Conservation (phyloP, 2,888 invertebrate species). For the Panorpa germanica region DNA sequence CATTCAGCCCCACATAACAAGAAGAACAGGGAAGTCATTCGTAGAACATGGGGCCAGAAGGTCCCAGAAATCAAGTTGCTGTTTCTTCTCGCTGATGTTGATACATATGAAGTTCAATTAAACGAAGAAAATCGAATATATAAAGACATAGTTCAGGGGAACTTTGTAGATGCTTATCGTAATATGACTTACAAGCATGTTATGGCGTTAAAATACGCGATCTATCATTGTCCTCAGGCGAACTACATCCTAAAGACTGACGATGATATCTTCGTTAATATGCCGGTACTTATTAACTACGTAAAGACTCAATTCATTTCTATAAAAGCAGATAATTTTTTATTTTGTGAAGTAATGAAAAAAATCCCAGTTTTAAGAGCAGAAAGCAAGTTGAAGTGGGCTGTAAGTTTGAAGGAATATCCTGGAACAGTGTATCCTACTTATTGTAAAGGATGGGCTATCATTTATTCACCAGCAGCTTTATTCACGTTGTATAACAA, state of each 20-base stretch:
- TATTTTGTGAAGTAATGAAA: constrained; percentile 26
- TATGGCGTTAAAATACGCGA: constrained; percentile 62
- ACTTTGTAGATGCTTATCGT: constrained; percentile 54
- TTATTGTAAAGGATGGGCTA: constrained; percentile 38
- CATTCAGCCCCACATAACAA: constrained; percentile 48
- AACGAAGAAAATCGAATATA: constrained; percentile 32
- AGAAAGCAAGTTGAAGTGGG: constrained; percentile 38
- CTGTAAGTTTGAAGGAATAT: constrained; percentile 33
- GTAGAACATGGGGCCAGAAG: constrained; percentile 52
- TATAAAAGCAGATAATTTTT: constrained; percentile 27
- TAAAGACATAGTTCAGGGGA: constrained; percentile 57
- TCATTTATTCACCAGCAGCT: constrained; percentile 36
- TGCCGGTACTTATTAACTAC: constrained; percentile 31
- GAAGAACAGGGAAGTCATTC: constrained; percentile 42
- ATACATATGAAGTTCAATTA: constrained; percentile 22
- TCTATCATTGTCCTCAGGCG: constrained; percentile 46
- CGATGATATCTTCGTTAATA: constrained; percentile 60
- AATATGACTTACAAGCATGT: constrained; percentile 75
- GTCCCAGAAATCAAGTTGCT: constrained; percentile 33
- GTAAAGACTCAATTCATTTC: constrained; percentile 26
- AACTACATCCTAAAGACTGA: constrained; percentile 54
- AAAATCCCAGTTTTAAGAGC: constrained; percentile 28
- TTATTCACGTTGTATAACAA: constrained; percentile 29
- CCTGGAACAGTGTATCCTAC: constrained; percentile 29
- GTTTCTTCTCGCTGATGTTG: constrained; percentile 44